Base-by-base conservation (phyloP, 1,140 invertebrate genomes). In the Papilio polytes region DNA sequence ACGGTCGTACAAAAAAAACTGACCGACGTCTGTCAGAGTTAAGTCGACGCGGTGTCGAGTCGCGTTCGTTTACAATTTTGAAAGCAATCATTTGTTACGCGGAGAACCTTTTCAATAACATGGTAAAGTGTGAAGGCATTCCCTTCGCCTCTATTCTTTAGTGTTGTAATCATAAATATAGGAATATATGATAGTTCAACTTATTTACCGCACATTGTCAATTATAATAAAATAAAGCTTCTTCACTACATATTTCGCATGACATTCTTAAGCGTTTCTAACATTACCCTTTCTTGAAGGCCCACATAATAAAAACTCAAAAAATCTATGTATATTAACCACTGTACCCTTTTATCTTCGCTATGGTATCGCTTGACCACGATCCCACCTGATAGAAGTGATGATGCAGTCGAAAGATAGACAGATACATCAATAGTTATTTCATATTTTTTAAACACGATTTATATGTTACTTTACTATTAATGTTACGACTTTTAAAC, bases 41-140 rank as follows among this genome's bases (percentile, higher is more conserved):
- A 70, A 70, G 63, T 70, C 63, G 59, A 63, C 26, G 63, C 63
- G 26, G 63, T 70, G 63, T 70, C 63, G 63, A 70, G 63, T 70
- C 63, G 3, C 63, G 63, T 70, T 70, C 63, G 26, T 31, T 70
- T 70, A 26, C 12, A 70, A 70, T 70, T 70, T 70, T 70, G 63
- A 70, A 70, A 70, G 63, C 22, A 70, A 70, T 70, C 63, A 70
- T 70, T 70, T 70, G 63, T 70, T 70, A 70, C 63, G 63, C 63
- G 63, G 26, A 70, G 63, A 70, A 70, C 63, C 26, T 70, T 70
- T 70, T 70, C 63, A 70, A 70, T 66, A 66, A 15, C 59, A 66
- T 15, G 3, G 63, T 31, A 70, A 70, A 70, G 63, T 70, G 63
- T 70, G 63, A 12, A 70, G 63, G 63, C 26, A 26, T 31, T 36